A percentile compares a stretch with the other conserved stretches of the same genome.
Conservation (phyloP, 1,140 invertebrate species). For the Lordiphosa collinella region DNA sequence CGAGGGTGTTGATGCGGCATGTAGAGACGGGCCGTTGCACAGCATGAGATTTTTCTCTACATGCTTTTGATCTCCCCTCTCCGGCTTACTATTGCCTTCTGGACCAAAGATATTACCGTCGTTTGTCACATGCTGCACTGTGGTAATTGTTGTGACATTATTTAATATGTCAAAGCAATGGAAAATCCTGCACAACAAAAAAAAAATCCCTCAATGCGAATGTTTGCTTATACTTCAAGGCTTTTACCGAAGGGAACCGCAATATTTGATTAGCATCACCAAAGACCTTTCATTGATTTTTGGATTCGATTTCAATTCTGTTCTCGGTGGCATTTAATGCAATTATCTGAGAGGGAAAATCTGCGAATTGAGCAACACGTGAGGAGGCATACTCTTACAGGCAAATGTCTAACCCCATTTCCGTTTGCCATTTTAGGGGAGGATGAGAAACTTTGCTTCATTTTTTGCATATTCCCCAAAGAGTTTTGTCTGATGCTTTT, state of each 20-base stretch:
- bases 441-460: neutral
- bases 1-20: conserved; percentile 36
- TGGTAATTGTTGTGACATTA: conserved; percentile 75
- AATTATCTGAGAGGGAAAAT: conserved; percentile 68
- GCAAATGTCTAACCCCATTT: conserved; percentile 45
- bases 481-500: conserved; percentile 29
- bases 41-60: conserved; percentile 57
- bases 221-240: conserved; percentile 22
- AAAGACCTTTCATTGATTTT: conserved; percentile 43
- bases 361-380: conserved; percentile 18
- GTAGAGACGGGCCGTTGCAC: conserved; percentile 29
- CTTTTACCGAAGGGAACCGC: conserved; percentile 49
- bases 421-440: conserved; percentile 63
- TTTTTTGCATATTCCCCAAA: conserved; percentile 56
- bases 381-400: conserved; percentile 44
- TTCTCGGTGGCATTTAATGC: conserved; percentile 61
- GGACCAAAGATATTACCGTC: neutral
- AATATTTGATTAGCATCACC: conserved; percentile 72
- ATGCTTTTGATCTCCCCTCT: conserved; percentile 44
- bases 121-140: conserved; percentile 39
- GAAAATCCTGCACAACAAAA: conserved; percentile 56
- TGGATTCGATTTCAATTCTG: conserved; percentile 27
- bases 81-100: neutral
- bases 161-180: conserved; percentile 75
- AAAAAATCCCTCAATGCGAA: conserved; percentile 4